phyloP scores from a whole-genome alignment of 2,888 invertebrate species.

The Diplolepis rosae region DNA sequence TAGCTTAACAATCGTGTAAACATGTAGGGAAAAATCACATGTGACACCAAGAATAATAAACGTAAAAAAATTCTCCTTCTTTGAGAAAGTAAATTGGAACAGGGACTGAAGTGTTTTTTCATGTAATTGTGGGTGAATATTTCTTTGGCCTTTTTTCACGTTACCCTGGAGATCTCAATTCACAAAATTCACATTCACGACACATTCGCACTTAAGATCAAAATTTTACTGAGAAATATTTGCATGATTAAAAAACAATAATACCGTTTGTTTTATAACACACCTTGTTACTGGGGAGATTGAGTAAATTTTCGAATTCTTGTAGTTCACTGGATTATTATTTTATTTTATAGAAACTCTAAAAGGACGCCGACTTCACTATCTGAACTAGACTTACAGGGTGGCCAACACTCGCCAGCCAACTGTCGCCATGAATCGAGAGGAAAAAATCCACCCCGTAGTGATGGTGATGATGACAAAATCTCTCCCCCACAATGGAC shows the following conservation, averaged over 20 bases:
- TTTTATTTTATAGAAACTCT: not conserved
- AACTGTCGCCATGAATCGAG: not conserved
- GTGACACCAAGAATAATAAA: not conserved
- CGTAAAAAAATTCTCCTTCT: not conserved
- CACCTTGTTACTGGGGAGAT: not conserved
- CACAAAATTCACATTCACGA: not conserved
- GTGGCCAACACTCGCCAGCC: not conserved
- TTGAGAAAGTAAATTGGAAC: not conserved
- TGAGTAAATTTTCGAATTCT: not conserved
- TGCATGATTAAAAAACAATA: not conserved
- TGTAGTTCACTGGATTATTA: not conserved
- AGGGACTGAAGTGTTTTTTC: not conserved
- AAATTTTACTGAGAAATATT: not conserved
- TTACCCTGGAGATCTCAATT: not conserved
- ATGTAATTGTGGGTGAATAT: not conserved
- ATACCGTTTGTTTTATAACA: not conserved
- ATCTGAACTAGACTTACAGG: not conserved
- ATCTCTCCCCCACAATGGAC: no score
- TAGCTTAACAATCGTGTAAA: no score
- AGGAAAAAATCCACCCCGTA: not conserved
- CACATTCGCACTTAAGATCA: not conserved
- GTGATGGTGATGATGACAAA: no score
- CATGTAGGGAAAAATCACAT: not conserved
- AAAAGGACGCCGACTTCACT: constrained; percentile 14
- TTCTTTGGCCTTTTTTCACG: not conserved